Base-by-base conservation (phyloP, 1,140 invertebrate species). In the Stratiolaelaps scimitus region DNA sequence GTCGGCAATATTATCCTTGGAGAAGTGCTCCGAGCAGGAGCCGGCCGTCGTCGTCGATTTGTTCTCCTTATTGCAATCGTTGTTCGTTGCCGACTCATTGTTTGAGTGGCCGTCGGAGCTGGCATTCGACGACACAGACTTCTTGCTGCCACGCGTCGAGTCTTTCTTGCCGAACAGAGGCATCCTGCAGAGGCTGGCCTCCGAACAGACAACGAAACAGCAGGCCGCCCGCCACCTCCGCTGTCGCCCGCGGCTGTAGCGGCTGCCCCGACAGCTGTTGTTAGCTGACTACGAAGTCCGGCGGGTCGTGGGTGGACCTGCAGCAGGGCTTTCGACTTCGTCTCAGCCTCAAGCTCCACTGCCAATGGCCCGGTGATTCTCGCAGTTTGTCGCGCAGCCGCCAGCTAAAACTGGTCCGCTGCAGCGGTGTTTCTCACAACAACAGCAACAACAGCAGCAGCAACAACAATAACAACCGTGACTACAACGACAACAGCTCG, bases 91-190 rank as follows among this genome's bases (percentile, higher is more conserved):
- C 75, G 87, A 87, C 56, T 84, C 84, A 26, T 84, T 83, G 75
- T 40, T 40, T 40, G 34, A 40, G 23, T 60, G 53, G 34, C 53
- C 20, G 23, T 60, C 53, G 53, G 53, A 15, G 53, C 53, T 60
- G 15, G 53, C 17, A 23, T 60, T 60, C 23, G 53, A 60, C 26
- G 53, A 29, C 53, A 60, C 23, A 17, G 46, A 65, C 74, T 88
- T 88, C 20, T 70, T 69, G 65, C 72, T 73, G 40, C 68, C 68
- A n/a, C 69, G 68, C 60, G 69, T 69, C 29, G 71, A 69, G 64
- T 73, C 72, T 34, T 69, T 69, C 78, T 88, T 88, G 68, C 88
- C 87, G 81, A 91, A 91, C 67, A 91, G 81, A 76, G 88, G 88
- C 88, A 91, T 90, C 15, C 10, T 40, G 34, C 10, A 40, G 34